Conservation (phyloP, 2,888 invertebrate species). For the Ophion costatus region DNA sequence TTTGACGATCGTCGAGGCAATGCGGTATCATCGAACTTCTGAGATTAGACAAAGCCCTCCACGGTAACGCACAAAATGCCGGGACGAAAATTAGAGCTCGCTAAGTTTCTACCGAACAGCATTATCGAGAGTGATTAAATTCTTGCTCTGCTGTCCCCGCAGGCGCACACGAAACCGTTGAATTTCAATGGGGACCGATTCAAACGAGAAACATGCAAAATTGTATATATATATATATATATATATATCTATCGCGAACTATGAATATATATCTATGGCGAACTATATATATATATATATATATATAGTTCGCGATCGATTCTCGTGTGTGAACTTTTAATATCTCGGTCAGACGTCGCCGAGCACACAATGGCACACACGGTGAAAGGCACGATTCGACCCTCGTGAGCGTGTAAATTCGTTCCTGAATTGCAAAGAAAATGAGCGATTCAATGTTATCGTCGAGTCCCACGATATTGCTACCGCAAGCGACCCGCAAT, state of each 20-base stretch:
- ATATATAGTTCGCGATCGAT: slow-evolving; percentile 4
- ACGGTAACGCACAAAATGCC: too few species aligned
- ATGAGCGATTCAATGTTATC: slow-evolving; percentile 43
- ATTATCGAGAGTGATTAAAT: too few species aligned
- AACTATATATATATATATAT: too few species aligned
- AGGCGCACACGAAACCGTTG: not conserved
- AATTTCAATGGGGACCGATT: slow-evolving; percentile 9
- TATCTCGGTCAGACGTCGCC: not conserved
- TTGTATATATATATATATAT: not conserved
- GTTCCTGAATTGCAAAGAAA: slow-evolving; percentile 36
- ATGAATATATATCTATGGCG: too few species aligned
- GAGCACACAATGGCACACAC: slow-evolving; percentile 34
- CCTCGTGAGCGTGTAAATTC: slow-evolving; percentile 31
- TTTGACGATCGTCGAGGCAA: not conserved
- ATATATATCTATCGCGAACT: too few species aligned
- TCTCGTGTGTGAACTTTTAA: slow-evolving; percentile 25
- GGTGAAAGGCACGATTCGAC: slow-evolving; percentile 47
- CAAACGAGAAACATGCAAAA: not conserved
- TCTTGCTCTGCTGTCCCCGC: not conserved
- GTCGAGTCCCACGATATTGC: slow-evolving; percentile 35
- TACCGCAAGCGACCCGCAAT: not conserved
- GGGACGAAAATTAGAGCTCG: slow-evolving; percentile 11
- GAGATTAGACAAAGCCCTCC: not conserved
- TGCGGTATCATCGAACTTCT: not conserved
- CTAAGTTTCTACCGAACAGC: not conserved